Conservation (phyloP, 2,113 vertebrate species). For the Columba janthina region DNA sequence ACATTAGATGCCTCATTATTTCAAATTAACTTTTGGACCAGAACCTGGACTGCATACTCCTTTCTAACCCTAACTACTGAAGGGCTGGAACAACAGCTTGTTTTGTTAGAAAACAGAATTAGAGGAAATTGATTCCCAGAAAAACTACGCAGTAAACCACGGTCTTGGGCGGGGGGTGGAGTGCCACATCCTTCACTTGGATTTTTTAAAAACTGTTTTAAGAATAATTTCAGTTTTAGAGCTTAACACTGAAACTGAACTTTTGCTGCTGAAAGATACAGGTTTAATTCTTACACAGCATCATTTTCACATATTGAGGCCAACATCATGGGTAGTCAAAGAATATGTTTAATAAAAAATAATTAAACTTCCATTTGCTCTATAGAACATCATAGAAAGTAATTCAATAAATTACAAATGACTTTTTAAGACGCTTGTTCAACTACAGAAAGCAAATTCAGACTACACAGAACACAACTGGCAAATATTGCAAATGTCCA, state of each 20-base stretch:
- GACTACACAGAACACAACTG: slow-evolving; percentile 99
- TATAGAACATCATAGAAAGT: slow-evolving; percentile 99
- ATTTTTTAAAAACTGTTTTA: not conserved
- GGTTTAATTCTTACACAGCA: slow-evolving; percentile 4
- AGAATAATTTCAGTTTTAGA: not conserved
- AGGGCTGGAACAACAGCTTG: not conserved
- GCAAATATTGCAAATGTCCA: slow-evolving; percentile 97
- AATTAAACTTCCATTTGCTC: slow-evolving; percentile 99
- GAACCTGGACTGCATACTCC: not conserved
- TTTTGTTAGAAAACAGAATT: not conserved
- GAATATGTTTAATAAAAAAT: slow-evolving; percentile 99
- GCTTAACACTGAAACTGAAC: not conserved
- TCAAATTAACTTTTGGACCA: not conserved
- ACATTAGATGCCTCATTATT: not conserved
- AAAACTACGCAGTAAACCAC: not conserved
- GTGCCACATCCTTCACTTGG: not conserved
- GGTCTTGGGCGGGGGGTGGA: too few relatives aligned
- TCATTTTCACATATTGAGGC: slow-evolving; percentile 76
- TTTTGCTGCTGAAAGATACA: not conserved
- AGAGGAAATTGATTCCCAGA: not conserved
- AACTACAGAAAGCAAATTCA: slow-evolving; percentile 97
- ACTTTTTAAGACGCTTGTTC: slow-evolving; percentile 96
- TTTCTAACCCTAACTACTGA: not conserved
- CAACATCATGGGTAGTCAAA: slow-evolving; percentile 93
- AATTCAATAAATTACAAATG: slow-evolving; percentile 99